These are phyloP conservation scores for Stenurella melanura DNA, from an alignment of 2,888 invertebrate genomes.

Conservation along the genomic window DNA sequence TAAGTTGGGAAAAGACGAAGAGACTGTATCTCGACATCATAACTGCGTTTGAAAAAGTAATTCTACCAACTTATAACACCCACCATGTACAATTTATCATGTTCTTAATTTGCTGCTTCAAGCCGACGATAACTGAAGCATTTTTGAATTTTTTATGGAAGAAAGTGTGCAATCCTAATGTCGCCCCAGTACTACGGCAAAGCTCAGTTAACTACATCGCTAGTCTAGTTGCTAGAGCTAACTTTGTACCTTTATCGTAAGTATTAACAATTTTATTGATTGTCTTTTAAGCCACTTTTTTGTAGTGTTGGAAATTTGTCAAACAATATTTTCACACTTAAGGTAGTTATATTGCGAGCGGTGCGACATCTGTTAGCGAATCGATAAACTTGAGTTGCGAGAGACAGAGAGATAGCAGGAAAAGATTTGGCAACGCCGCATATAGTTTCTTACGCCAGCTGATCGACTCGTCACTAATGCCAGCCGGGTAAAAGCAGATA, in stretches of 20 bases:
- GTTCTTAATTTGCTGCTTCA: conserved; percentile 84
- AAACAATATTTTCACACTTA: too few relatives aligned
- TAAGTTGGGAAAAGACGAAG: conserved; percentile 78
- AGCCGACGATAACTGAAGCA: conserved; percentile 76
- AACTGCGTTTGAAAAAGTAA: conserved; percentile 84
- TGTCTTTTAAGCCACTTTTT: neutral
- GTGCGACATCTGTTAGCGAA: too few relatives aligned
- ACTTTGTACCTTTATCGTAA: conserved; percentile 79
- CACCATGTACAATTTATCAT: conserved; percentile 86
- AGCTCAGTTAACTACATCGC: conserved; percentile 84
- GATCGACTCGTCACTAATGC: too few relatives aligned
- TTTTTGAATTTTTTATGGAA: conserved; percentile 85
- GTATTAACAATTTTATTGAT: conserved; percentile 55
- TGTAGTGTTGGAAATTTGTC: too few relatives aligned
- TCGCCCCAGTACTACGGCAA: conserved; percentile 80
- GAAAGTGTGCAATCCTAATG: conserved; percentile 81
- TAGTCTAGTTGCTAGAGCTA: conserved; percentile 83
- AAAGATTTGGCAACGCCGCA: too few relatives aligned
- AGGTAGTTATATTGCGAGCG: too few relatives aligned
- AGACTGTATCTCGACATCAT: conserved; percentile 78
- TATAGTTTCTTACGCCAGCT: too few relatives aligned
- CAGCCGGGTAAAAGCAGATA: too few relatives aligned
- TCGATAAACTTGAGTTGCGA: too few relatives aligned
- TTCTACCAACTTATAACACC: conserved; percentile 89
- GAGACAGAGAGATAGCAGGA: too few relatives aligned